phyloP scores from a whole-genome alignment of 2,113 vertebrate species.

The Hyla sarda region DNA sequence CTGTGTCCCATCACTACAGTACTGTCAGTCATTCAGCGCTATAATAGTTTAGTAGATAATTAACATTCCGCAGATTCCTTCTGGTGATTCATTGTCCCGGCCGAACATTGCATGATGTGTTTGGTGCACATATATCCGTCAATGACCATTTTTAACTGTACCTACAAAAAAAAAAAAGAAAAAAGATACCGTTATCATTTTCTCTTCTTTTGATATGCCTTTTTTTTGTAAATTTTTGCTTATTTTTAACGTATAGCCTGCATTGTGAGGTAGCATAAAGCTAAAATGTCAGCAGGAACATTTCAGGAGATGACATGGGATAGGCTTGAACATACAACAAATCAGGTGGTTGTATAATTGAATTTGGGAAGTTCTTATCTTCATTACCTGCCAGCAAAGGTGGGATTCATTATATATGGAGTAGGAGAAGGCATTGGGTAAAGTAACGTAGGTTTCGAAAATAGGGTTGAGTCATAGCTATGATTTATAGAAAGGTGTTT shows the following conservation, averaged over 20 bases:
- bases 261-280: background rate
- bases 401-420: background rate
- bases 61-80: slow-evolving; percentile 32
- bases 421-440: background rate
- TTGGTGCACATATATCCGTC: slow-evolving; percentile 18
- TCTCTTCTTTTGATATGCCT: background rate
- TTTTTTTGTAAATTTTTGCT: background rate
- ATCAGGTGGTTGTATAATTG: background rate
- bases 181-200: background rate
- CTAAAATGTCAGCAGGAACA: background rate
- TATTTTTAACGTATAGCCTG: background rate
- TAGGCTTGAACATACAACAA: background rate
- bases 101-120: background rate
- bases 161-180: too few species aligned
- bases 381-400: background rate
- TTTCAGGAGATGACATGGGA: background rate
- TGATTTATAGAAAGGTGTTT: background rate
- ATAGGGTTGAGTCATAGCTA: background rate
- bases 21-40: slow-evolving; percentile 20
- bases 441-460: background rate
- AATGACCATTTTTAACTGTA: background rate
- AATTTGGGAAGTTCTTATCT: background rate
- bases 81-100: slow-evolving; percentile 17
- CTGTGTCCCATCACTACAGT: slow-evolving; percentile 7
- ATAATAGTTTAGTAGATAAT: slow-evolving; percentile 10